Conservation (phyloP, 2,888 invertebrate species). For the Acrobasis repandana region DNA sequence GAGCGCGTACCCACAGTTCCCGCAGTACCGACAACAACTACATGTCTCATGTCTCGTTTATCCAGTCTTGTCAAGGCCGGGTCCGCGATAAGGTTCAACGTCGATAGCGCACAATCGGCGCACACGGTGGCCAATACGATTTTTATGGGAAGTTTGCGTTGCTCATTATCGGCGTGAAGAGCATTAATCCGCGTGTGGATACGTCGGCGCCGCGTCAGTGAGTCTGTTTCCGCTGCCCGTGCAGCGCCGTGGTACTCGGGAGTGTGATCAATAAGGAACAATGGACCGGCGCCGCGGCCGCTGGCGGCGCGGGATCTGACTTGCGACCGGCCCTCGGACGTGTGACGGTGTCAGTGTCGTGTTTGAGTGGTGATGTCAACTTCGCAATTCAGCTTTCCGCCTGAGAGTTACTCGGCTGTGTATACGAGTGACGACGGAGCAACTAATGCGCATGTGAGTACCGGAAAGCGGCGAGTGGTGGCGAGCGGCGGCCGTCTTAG, state of each 20-base stretch:
- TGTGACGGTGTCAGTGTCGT: slow-evolving; percentile 45
- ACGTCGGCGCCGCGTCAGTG: slow-evolving; percentile 48
- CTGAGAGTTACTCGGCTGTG: slow-evolving; percentile 72
- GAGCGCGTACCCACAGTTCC: slow-evolving; percentile 58
- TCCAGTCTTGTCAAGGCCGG: slow-evolving; percentile 54
- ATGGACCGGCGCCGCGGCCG: slow-evolving; percentile 50
- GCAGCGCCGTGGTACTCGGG: slow-evolving; percentile 42
- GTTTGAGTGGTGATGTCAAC: slow-evolving; percentile 56
- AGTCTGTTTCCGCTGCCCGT: slow-evolving; percentile 41
- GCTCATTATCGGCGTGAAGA: slow-evolving; percentile 65
- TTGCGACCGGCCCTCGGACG: slow-evolving; percentile 24
- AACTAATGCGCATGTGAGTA: slow-evolving; percentile 69
- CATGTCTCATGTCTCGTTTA: slow-evolving; percentile 44
- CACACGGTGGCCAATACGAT: slow-evolving; percentile 50
- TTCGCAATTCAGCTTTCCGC: slow-evolving; percentile 67
- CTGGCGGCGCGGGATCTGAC: slow-evolving; percentile 44
- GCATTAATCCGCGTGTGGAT: slow-evolving; percentile 61
- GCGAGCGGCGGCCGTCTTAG: slow-evolving; percentile 46
- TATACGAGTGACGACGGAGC: slow-evolving; percentile 61
- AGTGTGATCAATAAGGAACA: slow-evolving; percentile 58
- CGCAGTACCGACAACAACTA: slow-evolving; percentile 49
- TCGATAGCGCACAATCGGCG: slow-evolving; percentile 54
- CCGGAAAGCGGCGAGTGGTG: slow-evolving; percentile 42
- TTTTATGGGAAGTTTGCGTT: slow-evolving; percentile 65
- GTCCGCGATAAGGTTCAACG: slow-evolving; percentile 62